Evolutionary conservation across 2,888 invertebrate species (phyloP).

Genomic region (Acleris literana): DNA sequence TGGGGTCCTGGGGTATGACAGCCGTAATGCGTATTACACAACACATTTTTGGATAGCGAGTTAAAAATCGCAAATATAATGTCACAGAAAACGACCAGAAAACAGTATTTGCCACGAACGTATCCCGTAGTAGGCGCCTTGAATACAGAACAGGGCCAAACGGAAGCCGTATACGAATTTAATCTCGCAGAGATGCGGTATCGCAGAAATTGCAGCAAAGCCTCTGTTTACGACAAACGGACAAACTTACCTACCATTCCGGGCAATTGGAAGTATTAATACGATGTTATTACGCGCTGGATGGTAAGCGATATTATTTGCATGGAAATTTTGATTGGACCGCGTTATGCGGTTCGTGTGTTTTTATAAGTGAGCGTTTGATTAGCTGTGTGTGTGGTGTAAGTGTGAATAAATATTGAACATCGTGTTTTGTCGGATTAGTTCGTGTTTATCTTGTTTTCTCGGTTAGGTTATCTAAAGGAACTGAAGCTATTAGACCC

Average conservation of each 20-base stretch:
- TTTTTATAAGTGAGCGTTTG: neutral
- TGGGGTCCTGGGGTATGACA: too few species aligned
- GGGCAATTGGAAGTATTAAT: constrained; percentile 36
- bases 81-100: too few species aligned
- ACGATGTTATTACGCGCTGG: constrained; percentile 21
- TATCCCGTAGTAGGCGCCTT: constrained; percentile 62
- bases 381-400: too few species aligned
- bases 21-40: too few species aligned
- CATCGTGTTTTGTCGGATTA: too few species aligned
- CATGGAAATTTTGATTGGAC: constrained; percentile 33
- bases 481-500: too few species aligned
- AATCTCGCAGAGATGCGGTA: constrained; percentile 81
- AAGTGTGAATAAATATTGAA: too few species aligned
- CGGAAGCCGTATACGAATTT: constrained; percentile 77
- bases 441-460: too few species aligned
- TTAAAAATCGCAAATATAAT: too few species aligned
- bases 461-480: too few species aligned
- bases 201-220: constrained; percentile 75
- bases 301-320: constrained; percentile 33
- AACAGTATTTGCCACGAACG: too few species aligned
- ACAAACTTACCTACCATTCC: constrained; percentile 41
- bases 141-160: constrained; percentile 68
- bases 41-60: too few species aligned
- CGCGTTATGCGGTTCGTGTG: constrained; percentile 20
- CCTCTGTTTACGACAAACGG: constrained; percentile 68